phyloP scores from a whole-genome alignment of 2,888 invertebrate genomes.

The Aleiodes testaceus region DNA sequence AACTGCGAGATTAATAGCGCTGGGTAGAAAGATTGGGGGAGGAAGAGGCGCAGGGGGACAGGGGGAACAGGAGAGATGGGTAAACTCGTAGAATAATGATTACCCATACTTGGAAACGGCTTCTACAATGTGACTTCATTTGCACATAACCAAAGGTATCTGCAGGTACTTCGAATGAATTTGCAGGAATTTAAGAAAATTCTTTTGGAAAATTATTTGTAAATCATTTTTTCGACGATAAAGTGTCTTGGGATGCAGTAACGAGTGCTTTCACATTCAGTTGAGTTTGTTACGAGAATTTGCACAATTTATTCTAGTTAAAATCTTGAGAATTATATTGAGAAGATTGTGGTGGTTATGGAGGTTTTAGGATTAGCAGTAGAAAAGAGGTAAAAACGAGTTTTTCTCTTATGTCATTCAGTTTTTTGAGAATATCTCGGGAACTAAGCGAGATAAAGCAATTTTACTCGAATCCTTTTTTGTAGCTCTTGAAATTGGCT shows the following conservation, averaged over 20 bases:
- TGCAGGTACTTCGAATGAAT: constrained; percentile 5
- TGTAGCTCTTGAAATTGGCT: too few species aligned
- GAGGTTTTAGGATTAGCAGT: constrained; percentile 46
- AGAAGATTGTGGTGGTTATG: not conserved
- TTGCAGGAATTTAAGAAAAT: not conserved
- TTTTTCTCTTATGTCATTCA: too few species aligned
- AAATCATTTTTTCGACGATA: too few species aligned
- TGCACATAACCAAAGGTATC: constrained; percentile 47
- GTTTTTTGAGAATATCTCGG: too few species aligned
- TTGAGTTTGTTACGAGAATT: constrained; percentile 61
- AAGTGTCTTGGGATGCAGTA: not conserved
- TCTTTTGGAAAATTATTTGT: not conserved
- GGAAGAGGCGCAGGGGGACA: too few species aligned
- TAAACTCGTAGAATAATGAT: constrained; percentile 61
- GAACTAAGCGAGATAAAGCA: too few species aligned
- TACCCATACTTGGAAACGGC: constrained; percentile 44
- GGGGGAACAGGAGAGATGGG: constrained; percentile 46
- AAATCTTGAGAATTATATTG: constrained; percentile 32
- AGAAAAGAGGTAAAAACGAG: too few species aligned
- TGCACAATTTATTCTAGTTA: constrained; percentile 70
- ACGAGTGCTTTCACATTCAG: not conserved
- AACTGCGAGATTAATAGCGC: constrained; percentile 65
- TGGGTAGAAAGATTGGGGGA: constrained; percentile 50
- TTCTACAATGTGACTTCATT: constrained; percentile 54
- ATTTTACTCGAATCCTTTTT: too few species aligned